These are phyloP conservation scores for Lobophora halterata DNA, from an alignment of 2,888 invertebrate species.

Conservation along the genomic window DNA sequence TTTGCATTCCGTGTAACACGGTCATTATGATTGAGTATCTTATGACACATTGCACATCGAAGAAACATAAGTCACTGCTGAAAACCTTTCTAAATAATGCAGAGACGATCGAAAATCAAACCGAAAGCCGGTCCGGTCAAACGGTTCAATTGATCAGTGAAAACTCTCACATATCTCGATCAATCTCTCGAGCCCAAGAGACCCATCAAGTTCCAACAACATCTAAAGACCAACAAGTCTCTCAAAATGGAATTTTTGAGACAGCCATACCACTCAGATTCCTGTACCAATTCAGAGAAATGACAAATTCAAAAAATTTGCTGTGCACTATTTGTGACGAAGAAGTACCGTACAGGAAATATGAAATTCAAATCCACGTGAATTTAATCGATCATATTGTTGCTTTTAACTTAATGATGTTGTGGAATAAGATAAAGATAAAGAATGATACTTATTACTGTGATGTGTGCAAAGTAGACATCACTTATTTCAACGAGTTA, in stretches of 20 bases:
- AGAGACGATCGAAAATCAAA: background rate
- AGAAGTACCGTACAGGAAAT: conserved; percentile 11
- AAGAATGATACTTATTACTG: conserved; percentile 22
- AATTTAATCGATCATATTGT: conserved; percentile 17
- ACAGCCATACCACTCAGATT: conserved; percentile 19
- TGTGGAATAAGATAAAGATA: conserved; percentile 25
- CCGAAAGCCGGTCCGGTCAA: too few relatives aligned
- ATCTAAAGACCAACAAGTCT: background rate
- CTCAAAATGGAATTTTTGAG: conserved; percentile 5
- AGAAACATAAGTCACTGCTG: conserved; percentile 12
- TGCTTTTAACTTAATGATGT: conserved; percentile 22
- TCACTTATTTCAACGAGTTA: conserved; percentile 25
- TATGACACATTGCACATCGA: conserved; percentile 17
- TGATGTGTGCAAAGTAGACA: conserved; percentile 17
- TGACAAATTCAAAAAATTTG: conserved; percentile 6
- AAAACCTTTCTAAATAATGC: conserved; percentile 7
- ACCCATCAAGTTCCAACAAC: background rate
- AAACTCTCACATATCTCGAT: conserved; percentile 13
- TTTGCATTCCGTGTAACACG: conserved; percentile 22
- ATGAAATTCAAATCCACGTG: conserved; percentile 9
- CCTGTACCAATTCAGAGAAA: conserved; percentile 20
- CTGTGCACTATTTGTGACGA: conserved; percentile 24
- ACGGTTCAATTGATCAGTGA: conserved; percentile 1
- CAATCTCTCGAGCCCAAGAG: conserved; percentile 5
- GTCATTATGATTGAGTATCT: conserved; percentile 18